Base-by-base conservation (phyloP, 2,113 vertebrate genomes). In the Murina feae region DNA sequence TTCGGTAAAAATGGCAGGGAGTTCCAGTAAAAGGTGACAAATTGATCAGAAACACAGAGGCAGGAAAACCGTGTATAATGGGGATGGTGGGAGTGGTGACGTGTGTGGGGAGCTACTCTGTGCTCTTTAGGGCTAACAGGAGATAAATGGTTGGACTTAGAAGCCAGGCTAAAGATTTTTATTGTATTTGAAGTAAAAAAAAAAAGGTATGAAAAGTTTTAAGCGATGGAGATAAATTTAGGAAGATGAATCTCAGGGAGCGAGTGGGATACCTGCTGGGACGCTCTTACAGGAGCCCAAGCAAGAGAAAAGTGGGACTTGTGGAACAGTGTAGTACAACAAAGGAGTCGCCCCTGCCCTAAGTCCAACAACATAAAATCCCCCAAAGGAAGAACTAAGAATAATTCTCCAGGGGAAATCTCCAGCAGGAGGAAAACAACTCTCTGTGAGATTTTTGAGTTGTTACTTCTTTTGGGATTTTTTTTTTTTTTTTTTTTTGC, bases 191-290 rank as follows among this genome's bases (percentile, higher is more conserved):
- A 83, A 87, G 39, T 35, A 68, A 90, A 47, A 82, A 83, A 35
- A 8, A 23, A 58, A 58, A 58, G 58, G 58, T 60, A 3, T 86
- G 60, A 71, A 79, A n/a, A 63, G 78, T 16, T 81, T 91, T 93
- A 89, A 86, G 32, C 37, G 76, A 32, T 78, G 84, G 28, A 86
- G 23, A 55, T 89, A 81, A 91, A 93, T 95, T 89, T 91, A 91
- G n/a, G 30, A 86, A 93, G 63, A 47, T 63, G 37, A 85, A 86
- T 72, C 35, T n/a, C 49, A 78, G 60, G 39, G 30, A 75, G 68
- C 35, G 85, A 79, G 44, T 58, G 25, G 37, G 32, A 78, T 71
- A 72, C 30, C 60, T 93, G 39, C 60, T 91, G 60, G 49, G 71
- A 91, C 6, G 2, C 13, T 53, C 58, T 78, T 89, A 28, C 25